These are phyloP conservation scores for Panulirus ornatus DNA, from an alignment of 1,140 invertebrate genomes.

Conservation along the genomic window DNA sequence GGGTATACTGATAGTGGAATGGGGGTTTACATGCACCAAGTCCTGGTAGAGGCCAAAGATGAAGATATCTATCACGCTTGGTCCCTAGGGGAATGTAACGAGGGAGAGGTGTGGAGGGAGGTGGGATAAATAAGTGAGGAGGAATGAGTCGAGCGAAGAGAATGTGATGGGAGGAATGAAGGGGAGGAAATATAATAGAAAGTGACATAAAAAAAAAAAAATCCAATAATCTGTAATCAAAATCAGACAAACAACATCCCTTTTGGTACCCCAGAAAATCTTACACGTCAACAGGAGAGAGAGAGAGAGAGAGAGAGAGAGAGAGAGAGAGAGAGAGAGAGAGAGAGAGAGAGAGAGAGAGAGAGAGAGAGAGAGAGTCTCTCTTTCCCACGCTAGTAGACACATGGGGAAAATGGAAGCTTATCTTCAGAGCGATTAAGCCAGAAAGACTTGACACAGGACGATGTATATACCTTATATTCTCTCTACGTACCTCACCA, in stretches of 20 bases:
- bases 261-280: no score
- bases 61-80: not conserved
- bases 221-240: not conserved
- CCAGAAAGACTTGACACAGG: no score
- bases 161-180: not conserved
- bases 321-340: not conserved
- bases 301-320: not conserved
- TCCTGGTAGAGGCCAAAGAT: not conserved
- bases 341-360: constrained; percentile 25
- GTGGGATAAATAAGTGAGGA: not conserved
- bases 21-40: not conserved
- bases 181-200: not conserved
- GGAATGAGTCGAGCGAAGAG: no score
- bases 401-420: no score
- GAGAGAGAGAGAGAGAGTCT: constrained; percentile 20
- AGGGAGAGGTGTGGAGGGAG: not conserved
- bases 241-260: no score
- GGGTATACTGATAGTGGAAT: not conserved
- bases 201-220: not conserved
- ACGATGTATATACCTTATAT: no score
- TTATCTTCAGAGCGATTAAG: no score
- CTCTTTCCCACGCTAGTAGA: no score
- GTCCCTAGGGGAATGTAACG: not conserved
- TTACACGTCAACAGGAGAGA: not conserved
- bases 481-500: no score